Base-by-base conservation (phyloP, 1,140 invertebrate species). In the Condylostylus longicornis region DNA sequence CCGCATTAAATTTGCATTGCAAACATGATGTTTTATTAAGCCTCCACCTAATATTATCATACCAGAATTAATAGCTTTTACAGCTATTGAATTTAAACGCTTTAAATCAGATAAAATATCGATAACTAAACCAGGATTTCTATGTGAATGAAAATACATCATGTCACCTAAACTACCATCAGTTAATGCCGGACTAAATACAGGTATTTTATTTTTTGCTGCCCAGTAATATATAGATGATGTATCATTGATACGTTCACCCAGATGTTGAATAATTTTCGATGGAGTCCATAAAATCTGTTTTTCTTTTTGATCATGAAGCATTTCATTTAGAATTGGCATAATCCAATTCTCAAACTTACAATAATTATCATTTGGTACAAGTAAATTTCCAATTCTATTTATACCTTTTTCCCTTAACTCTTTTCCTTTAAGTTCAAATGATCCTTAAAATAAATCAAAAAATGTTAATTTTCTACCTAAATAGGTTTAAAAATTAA, bases 161-260 rank as follows among this genome's bases (percentile, higher is more conserved):
- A 99, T 98, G 61, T 99, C 96, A 2, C 95, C 96, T 13, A 99
- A 66, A 51, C 89, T 95, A 4, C 96, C 96, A 72, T 99, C 96
- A 0, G 95, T 99, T 36, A 99, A 63, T 1, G 94, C 95, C 2
- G 96, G 96, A 69, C 91, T 88, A 58, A 93, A 99, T 1, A 99
- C 80, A 5, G 96, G 96, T 61, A 99, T 99, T 51, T 93, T 79
- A 66, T 99, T 97, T 57, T 83, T 87, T 42, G 85, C 81, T 19
- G 93, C 88, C 96, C 96, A 99, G 60, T 98, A 98, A 57, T 86
- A 96, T 35, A 99, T 88, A 18, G 93, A 97, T 25, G 79, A 75
- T 54, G 80, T 69, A 67, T 98, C 74, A 50, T 87, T 75, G 19
- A 99, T 98, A 64, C 83, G 79, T 59, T 85, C 74, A 2, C 96